Percentiles rank a stretch among this genome's conserved stretches.
phyloP scores from a whole-genome alignment of 2,888 invertebrate genomes.

The Girardia tigrina region DNA sequence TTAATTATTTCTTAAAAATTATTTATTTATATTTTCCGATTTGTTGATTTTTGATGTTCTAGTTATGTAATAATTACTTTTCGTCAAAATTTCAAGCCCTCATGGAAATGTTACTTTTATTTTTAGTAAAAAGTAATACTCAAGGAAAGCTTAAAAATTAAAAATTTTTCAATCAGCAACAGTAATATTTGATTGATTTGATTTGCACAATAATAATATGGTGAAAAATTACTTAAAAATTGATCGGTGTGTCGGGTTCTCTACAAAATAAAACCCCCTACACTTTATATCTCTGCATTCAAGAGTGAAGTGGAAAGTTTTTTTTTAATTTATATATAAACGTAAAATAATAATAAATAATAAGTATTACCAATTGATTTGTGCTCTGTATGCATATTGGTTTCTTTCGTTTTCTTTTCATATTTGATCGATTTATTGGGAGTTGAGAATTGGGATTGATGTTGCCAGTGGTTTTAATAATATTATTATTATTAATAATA shows the following conservation, averaged over 20 bases:
- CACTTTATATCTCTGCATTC: neutral
- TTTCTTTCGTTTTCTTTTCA: conserved; percentile 20
- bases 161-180: neutral
- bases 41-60: no score
- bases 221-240: neutral
- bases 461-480: neutral
- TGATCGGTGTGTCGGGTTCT: conserved; percentile 11
- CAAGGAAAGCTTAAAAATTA: neutral
- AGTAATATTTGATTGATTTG: conserved; percentile 16
- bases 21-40: no score
- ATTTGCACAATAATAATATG: conserved; percentile 4
- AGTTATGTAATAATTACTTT: no score
- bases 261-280: neutral
- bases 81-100: no score
- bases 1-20: no score
- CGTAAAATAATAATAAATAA: neutral
- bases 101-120: no score
- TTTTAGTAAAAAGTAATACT: neutral
- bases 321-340: neutral
- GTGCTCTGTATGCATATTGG: conserved; percentile 4
- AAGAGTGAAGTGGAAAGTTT: neutral
- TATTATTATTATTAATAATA: neutral
- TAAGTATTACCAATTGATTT: conserved; percentile 10
- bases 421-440: neutral
- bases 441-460: neutral